These are phyloP conservation scores for Neelides sp. DNA, from an alignment of 1,140 invertebrate species.

Conservation along the genomic window DNA sequence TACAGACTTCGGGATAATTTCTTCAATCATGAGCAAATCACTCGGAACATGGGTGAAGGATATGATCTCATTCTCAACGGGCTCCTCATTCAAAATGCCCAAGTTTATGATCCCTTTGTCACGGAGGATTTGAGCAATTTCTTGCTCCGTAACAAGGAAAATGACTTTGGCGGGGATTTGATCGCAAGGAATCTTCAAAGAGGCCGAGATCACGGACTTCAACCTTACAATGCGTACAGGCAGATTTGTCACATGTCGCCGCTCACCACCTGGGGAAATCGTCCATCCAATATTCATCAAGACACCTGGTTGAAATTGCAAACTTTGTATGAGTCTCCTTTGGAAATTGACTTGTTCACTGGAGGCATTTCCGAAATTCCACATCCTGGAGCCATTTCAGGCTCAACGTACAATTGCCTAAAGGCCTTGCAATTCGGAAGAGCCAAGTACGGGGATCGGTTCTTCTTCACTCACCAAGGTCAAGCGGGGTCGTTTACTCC, in stretches of 20 bases:
- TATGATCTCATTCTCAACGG: conserved; percentile 10
- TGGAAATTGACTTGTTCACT: conserved; percentile 44
- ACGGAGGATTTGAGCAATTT: conserved; percentile 28
- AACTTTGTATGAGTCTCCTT: conserved; percentile 32
- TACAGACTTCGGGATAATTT: conserved; percentile 43
- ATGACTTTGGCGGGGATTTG: conserved; percentile 27
- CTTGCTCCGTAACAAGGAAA: conserved; percentile 10
- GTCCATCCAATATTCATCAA: conserved; percentile 5
- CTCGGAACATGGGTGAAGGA: conserved; percentile 5
- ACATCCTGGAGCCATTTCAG: conserved; percentile 39
- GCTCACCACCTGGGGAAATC: conserved; percentile 40
- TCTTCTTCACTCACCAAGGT: conserved; percentile 45
- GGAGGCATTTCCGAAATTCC: conserved; percentile 43
- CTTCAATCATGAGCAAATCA: conserved; percentile 42
- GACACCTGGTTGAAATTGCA: conserved; percentile 34
- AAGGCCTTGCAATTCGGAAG: conserved; percentile 39
- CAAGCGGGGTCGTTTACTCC: conserved; percentile 40
- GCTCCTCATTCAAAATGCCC: conserved; percentile 13
- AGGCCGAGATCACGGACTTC: conserved; percentile 42
- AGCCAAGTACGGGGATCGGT: conserved; percentile 39
- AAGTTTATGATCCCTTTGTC: conserved; percentile 25
- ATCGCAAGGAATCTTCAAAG: conserved; percentile 31
- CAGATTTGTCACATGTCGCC: conserved; percentile 41
- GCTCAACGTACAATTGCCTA: conserved; percentile 41
- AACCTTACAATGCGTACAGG: conserved; percentile 40